Base-by-base conservation (phyloP, 2,113 vertebrate species). In the Lepus timidus region DNA sequence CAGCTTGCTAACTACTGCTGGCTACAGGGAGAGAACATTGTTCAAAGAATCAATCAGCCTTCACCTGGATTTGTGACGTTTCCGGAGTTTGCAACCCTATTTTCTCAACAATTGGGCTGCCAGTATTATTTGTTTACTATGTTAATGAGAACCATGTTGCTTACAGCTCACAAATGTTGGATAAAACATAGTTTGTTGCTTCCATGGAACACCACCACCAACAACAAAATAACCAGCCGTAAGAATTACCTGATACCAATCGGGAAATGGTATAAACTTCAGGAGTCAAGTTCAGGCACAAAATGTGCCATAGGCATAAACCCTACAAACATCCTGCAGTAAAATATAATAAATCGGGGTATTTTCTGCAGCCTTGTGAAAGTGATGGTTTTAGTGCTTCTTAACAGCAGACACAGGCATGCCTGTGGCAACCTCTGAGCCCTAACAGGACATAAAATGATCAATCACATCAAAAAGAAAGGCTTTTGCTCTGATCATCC, bases 61-160 rank as follows among this genome's bases (percentile, higher is more conserved):
- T 33, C 49, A 29, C 44, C 7, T 4, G 0, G 61, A 91, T 13
- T 65, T 75, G 39, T 80, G 76, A 44, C 4, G 74, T 83, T 94
- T 79, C 80, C 74, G 81, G 51, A 96, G 33, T 86, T 94, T 7
- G 6, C 23, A 88, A 71, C 14, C 49, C 23, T 25, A 49, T 31
- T 23, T 31, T 25, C 27, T 6, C 87, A 89, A 79, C 71, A 91
- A 96, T 94, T 95, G 93, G 79, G 76, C 29, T 96, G 74, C 85
- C 82, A 95, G 85, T 79, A 84, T 87, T 90, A 95, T 87, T 91
- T 93, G 58, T 31, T 94, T 29, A 62, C 68, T 33, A 6, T 33
- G 49, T 89, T 85, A 88, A 79, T 90, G 58, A 89, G 88, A 88
- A 23, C 17, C 39, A n/a, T 8, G 20, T 25, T 86, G 36, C 51